Percentiles rank a stretch among this genome's conserved stretches.
These are phyloP conservation scores for Serripes groenlandicus DNA, from an alignment of 2,888 invertebrate species.

Conservation along the genomic window DNA sequence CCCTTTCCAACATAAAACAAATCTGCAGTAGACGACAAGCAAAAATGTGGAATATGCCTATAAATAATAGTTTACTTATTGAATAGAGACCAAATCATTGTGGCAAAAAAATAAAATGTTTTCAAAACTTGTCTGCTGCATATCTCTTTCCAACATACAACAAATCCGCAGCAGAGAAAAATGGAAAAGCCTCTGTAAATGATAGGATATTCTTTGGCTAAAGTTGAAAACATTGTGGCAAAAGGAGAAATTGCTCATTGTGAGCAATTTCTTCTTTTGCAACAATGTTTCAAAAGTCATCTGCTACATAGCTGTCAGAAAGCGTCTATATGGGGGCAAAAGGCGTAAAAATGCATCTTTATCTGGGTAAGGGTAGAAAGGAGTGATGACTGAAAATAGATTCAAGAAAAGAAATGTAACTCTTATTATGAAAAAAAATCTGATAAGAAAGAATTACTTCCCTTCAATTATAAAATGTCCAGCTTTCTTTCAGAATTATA, in stretches of 20 bases:
- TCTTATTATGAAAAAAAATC: too few relatives aligned
- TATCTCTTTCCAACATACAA: background rate
- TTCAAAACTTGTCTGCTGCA: background rate
- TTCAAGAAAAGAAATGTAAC: too few relatives aligned
- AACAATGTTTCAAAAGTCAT: background rate
- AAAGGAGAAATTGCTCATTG: slow-evolving; percentile 4
- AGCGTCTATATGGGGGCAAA: too few relatives aligned
- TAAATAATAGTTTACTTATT: too few relatives aligned
- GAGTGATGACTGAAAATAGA: too few relatives aligned
- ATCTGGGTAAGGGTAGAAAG: background rate
- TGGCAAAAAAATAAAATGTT: background rate
- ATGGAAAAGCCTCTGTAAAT: background rate
- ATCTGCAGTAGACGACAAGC: too few relatives aligned
- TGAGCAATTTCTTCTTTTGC: background rate
- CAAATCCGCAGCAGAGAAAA: background rate
- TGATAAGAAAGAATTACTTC: too few relatives aligned
- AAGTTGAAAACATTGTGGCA: background rate
- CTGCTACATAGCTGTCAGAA: background rate
- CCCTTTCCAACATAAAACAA: too few relatives aligned
- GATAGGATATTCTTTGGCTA: background rate
- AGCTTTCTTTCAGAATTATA: too few relatives aligned
- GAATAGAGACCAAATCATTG: too few relatives aligned
- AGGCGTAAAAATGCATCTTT: background rate
- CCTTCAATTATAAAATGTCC: too few relatives aligned
- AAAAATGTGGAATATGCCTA: too few relatives aligned